phyloP scores from a whole-genome alignment of 2,113 vertebrate genomes.

The Pterocles gutturalis region DNA sequence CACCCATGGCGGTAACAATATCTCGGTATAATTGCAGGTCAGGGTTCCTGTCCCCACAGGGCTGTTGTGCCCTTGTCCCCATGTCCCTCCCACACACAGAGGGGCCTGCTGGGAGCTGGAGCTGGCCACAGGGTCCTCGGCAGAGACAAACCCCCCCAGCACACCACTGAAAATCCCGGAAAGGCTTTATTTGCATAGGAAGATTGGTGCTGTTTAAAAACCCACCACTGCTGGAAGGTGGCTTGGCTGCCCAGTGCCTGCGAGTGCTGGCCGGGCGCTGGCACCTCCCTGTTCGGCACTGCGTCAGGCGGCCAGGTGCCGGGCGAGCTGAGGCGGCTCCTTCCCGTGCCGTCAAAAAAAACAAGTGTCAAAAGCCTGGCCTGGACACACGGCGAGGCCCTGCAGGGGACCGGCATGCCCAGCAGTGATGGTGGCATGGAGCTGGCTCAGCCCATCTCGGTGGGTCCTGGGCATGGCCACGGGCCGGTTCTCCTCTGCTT shows the following conservation, averaged over 20 bases:
- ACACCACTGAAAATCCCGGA: constrained; percentile 37
- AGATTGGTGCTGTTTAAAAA: constrained; percentile 18
- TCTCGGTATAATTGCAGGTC: neutral
- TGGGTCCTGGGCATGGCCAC: neutral
- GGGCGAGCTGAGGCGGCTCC: neutral
- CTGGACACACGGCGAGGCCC: rapidly evolving
- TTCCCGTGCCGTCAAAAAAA: neutral
- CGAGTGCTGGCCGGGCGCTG: rapidly evolving
- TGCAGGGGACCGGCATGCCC: rapidly evolving
- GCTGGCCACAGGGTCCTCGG: neutral
- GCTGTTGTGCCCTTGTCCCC: neutral
- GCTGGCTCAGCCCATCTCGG: neutral
- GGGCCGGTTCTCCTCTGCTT: neutral
- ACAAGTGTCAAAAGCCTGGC: neutral
- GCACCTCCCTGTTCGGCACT: neutral
- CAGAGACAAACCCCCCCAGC: neutral
- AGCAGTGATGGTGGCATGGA: neutral
- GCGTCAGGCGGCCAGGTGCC: rapidly evolving
- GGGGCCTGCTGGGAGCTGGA: neutral
- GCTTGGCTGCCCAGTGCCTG: neutral
- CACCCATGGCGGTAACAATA: rapidly evolving
- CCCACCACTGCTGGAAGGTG: neutral
- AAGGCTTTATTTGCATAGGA: constrained; percentile 48
- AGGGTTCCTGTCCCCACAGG: neutral
- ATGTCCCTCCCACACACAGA: neutral